Percentiles rank a stretch among this genome's conserved stretches.
phyloP scores from a whole-genome alignment of 2,888 invertebrate species.

The Deilephila elpenor region DNA sequence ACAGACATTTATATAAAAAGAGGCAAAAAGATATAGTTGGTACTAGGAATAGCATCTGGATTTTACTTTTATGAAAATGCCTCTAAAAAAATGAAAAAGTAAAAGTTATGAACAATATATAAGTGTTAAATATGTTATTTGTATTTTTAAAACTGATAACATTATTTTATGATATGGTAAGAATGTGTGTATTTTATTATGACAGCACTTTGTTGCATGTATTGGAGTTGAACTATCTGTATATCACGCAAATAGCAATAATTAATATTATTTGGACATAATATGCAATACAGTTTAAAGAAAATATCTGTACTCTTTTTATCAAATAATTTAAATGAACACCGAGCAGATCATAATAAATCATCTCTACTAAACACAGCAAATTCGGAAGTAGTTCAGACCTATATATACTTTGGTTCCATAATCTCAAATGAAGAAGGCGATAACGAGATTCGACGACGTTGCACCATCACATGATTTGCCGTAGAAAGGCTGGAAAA shows the following conservation, averaged over 20 bases:
- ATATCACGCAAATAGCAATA: constrained; percentile 8
- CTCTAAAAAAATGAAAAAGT: not conserved
- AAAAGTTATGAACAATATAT: not conserved
- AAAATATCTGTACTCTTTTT: not conserved
- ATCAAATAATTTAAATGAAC: too few relatives aligned
- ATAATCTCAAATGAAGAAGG: not conserved
- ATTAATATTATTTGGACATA: not conserved
- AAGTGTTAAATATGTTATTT: not conserved
- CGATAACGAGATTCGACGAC: not conserved
- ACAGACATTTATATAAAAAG: too few relatives aligned
- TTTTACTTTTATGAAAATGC: not conserved
- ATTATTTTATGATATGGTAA: not conserved
- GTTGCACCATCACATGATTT: not conserved
- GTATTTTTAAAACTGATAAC: constrained; percentile 5
- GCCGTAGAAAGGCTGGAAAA: not conserved
- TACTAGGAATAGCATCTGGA: not conserved
- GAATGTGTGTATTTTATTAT: not conserved
- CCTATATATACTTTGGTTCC: not conserved
- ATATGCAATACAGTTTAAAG: not conserved
- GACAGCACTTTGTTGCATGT: not conserved
- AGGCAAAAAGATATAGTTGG: too few relatives aligned
- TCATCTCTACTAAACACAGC: not conserved
- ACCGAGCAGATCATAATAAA: not conserved
- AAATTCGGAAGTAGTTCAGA: not conserved
- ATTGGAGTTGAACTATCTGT: not conserved